Conservation (phyloP, 2,888 invertebrate genomes). For the Apotomis turbidana region DNA sequence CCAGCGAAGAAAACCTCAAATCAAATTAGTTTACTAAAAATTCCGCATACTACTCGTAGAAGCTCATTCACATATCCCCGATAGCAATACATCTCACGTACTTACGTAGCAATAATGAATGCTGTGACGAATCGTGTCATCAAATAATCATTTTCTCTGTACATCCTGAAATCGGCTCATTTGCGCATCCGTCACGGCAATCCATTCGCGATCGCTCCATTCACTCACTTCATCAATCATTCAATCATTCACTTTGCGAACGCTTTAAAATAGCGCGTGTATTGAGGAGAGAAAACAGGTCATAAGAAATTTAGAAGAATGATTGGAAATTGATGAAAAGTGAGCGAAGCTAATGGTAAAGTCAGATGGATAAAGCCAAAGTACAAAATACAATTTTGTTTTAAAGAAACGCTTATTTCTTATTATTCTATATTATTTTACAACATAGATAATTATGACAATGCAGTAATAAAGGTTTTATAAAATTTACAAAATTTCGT, state of each 20-base stretch:
- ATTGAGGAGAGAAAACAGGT: neutral
- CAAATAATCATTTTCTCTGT: constrained; percentile 24
- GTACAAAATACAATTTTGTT: too few species aligned
- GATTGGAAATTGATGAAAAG: neutral
- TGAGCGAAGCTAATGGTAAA: too few species aligned
- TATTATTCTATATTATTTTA: too few species aligned
- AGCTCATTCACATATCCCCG: neutral
- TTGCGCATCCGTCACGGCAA: constrained; percentile 14
- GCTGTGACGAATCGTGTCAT: constrained; percentile 9
- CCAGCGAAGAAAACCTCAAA: too few species aligned
- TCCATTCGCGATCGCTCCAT: constrained; percentile 9
- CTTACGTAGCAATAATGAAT: neutral
- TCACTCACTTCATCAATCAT: constrained; percentile 33
- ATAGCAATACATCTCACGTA: constrained; percentile 5
- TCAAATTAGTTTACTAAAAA: too few species aligned
- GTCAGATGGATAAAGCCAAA: too few species aligned
- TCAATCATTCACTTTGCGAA: constrained; percentile 34
- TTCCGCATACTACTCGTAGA: too few species aligned
- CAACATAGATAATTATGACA: too few species aligned
- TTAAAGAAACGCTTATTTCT: too few species aligned
- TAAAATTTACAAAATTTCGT: too few species aligned
- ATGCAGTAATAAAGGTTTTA: too few species aligned
- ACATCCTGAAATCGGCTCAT: constrained; percentile 22
- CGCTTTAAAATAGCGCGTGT: constrained; percentile 7
- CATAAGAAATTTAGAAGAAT: constrained; percentile 17